These are phyloP conservation scores for Coelopa frigida DNA, from an alignment of 1,140 invertebrate species.

Conservation along the genomic window DNA sequence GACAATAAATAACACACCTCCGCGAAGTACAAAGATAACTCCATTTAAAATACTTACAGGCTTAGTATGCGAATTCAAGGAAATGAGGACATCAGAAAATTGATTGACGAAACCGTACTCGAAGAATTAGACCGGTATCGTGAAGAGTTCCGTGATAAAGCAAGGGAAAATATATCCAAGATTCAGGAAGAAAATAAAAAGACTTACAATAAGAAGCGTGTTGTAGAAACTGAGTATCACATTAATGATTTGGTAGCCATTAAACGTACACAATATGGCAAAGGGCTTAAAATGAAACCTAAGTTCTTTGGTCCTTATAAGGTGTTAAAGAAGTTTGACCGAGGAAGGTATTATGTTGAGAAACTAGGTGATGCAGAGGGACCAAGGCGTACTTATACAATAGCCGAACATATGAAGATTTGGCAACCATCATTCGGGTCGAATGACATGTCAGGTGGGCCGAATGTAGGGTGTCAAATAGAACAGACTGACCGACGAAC, in stretches of 20 bases:
- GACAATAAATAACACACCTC: slow-evolving; percentile 30
- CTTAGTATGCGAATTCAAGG: slow-evolving; percentile 26
- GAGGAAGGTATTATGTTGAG: slow-evolving; percentile 19
- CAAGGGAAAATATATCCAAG: slow-evolving; percentile 28
- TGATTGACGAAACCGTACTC: slow-evolving; percentile 28
- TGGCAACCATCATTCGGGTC: neutral
- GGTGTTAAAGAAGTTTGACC: slow-evolving; percentile 17
- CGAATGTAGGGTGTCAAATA: slow-evolving; percentile 1
- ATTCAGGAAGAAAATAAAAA: slow-evolving; percentile 36
- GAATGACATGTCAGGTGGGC: neutral
- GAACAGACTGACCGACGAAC: too few species aligned
- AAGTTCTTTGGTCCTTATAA: slow-evolving; percentile 43
- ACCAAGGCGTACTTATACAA: neutral
- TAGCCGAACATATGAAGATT: neutral
- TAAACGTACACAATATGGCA: slow-evolving; percentile 35
- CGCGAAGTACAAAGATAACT: slow-evolving; percentile 30
- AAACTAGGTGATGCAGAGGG: slow-evolving; percentile 9
- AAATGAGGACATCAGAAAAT: slow-evolving; percentile 18
- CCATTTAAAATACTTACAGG: slow-evolving; percentile 38
- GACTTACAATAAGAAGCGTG: slow-evolving; percentile 25
- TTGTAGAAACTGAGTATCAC: slow-evolving; percentile 21
- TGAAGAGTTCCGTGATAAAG: slow-evolving; percentile 9
- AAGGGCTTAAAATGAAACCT: slow-evolving; percentile 32
- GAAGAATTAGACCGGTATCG: slow-evolving; percentile 17
- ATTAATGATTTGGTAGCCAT: slow-evolving; percentile 35